A percentile compares a stretch with the other conserved stretches of the same genome.
Conservation (phyloP, 1,140 invertebrate genomes). For the Leptopilina clavipes region DNA sequence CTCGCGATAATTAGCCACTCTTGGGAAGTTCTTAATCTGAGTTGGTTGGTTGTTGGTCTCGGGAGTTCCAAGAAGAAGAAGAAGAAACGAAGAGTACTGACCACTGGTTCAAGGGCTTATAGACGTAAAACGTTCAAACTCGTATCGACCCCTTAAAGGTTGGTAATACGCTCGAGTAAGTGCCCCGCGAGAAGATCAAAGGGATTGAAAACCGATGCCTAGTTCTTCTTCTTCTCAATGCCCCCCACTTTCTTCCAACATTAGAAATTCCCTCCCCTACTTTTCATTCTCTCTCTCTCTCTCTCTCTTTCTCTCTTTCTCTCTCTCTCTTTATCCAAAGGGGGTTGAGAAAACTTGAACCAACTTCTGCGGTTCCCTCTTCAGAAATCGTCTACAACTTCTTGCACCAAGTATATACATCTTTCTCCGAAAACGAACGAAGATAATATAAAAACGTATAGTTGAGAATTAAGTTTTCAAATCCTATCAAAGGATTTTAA, state of each 20-base stretch:
- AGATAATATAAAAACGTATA: background rate
- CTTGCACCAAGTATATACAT: background rate
- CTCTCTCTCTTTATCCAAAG: background rate
- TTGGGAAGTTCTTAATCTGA: conserved; percentile 56
- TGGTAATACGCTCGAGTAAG: conserved; percentile 52
- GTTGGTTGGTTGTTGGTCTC: conserved; percentile 52
- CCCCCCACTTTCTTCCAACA: conserved; percentile 47
- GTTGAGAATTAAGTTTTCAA: background rate
- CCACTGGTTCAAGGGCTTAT: conserved; percentile 54
- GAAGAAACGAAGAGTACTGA: conserved; percentile 47
- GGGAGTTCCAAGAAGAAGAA: conserved; percentile 48
- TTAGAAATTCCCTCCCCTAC: conserved; percentile 32
- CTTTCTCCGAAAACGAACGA: background rate
- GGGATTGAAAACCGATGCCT: conserved; percentile 57
- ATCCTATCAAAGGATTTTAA: background rate
- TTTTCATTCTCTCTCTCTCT: background rate
- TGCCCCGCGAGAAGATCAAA: conserved; percentile 63
- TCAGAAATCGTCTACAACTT: background rate
- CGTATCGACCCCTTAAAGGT: conserved; percentile 52
- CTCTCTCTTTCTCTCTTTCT: background rate
- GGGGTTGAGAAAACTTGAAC: conserved; percentile 3
- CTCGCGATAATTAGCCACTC: conserved; percentile 58
- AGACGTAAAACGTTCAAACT: conserved; percentile 51
- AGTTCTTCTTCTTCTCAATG: conserved; percentile 40
- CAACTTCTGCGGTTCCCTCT: background rate